phyloP scores from a whole-genome alignment of 2,797 vertebrate species.

The Aselliscus stoliczkanus region DNA sequence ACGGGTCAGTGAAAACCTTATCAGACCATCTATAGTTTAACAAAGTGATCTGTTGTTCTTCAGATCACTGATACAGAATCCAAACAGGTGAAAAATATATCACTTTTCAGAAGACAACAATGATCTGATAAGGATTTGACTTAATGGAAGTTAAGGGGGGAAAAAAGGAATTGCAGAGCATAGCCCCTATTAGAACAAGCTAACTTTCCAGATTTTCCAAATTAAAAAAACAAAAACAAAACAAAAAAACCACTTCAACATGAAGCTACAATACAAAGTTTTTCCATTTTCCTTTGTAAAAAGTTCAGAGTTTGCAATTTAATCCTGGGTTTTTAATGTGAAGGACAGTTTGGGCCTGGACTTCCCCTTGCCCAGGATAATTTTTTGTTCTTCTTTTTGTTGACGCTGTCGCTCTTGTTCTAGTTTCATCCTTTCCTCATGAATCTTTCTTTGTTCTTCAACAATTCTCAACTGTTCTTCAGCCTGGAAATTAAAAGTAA shows the following conservation, averaged over 20 bases:
- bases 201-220: conserved; percentile 86
- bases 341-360: conserved; percentile 99
- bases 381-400: conserved; percentile 99
- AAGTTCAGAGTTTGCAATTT: conserved; percentile 84
- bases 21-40: conserved; percentile 80
- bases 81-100: conserved; percentile 76
- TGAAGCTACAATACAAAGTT: conserved; percentile 91
- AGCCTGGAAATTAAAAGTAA: conserved; percentile 84
- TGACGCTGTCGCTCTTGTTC: conserved; percentile 98
- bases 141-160: conserved; percentile 69
- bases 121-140: conserved; percentile 86
- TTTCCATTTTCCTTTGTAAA: conserved; percentile 78
- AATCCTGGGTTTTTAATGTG: conserved; percentile 95
- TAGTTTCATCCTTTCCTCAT: conserved; percentile 99
- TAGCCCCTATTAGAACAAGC: conserved; percentile 88
- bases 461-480: conserved; percentile 99
- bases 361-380: conserved; percentile 99
- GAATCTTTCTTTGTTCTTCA: conserved; percentile 99
- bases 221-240: conserved; percentile 73
- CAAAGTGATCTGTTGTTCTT: conserved; percentile 73
- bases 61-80: conserved; percentile 75
- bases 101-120: conserved; percentile 75
- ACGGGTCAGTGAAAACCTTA: conserved; percentile 84
- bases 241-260: conserved; percentile 89
- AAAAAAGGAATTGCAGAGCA: conserved; percentile 84